Percentiles rank a stretch among this genome's conserved stretches.
Evolutionary conservation across 2,797 vertebrate genomes (phyloP).

Genomic region (Steatocranus sp.): DNA sequence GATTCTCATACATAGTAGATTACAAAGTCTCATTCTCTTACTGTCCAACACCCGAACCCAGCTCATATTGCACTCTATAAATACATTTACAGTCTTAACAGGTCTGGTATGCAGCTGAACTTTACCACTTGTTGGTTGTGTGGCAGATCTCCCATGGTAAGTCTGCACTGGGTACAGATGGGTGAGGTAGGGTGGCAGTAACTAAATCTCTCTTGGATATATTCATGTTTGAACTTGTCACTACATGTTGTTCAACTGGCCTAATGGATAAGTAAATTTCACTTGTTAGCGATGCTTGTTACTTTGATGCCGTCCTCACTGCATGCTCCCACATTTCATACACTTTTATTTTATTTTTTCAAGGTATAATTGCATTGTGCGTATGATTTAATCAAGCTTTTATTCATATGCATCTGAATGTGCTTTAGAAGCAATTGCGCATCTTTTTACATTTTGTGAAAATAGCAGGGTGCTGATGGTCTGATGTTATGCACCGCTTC

Average conservation of each 20-base stretch:
- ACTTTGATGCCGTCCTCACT: not conserved
- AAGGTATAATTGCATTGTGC: not conserved
- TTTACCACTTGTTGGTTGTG: slow-evolving; percentile 37
- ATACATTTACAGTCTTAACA: slow-evolving; percentile 61
- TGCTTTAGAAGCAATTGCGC: not conserved
- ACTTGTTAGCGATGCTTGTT: not conserved
- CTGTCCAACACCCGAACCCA: slow-evolving; percentile 22
- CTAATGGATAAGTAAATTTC: not conserved
- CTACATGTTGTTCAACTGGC: not conserved
- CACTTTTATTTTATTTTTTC: not conserved
- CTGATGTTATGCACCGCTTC: slow-evolving; percentile 19
- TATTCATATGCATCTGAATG: not conserved
- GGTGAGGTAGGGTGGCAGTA: not conserved
- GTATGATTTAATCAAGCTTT: not conserved
- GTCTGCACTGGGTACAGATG: not conserved
- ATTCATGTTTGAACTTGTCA: not conserved
- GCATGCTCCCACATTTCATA: not conserved
- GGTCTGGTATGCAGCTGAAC: slow-evolving; percentile 45
- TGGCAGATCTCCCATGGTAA: slow-evolving; percentile 24
- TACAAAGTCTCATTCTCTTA: slow-evolving; percentile 38
- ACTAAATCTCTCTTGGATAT: not conserved
- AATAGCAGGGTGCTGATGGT: not conserved
- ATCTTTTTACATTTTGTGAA: not conserved
- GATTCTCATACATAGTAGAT: slow-evolving; percentile 46
- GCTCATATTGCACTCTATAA: slow-evolving; percentile 61